Conservation (phyloP, 1,140 invertebrate genomes). For the Penaeus vannamei region DNA sequence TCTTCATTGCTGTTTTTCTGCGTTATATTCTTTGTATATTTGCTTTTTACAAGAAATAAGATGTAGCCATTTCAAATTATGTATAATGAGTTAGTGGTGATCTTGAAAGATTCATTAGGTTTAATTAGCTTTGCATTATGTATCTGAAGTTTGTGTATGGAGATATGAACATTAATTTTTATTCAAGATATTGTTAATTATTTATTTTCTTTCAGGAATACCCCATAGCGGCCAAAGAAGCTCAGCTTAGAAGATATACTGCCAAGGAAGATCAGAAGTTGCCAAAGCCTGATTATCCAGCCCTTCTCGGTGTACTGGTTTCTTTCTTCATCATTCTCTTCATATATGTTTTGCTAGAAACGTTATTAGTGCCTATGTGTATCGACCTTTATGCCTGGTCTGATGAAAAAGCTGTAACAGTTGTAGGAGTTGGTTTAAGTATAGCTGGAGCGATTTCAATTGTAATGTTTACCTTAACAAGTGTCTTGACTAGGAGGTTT, state of each 20-base stretch:
- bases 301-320: slow-evolving; percentile 82
- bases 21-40: too few relatives aligned
- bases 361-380: slow-evolving; percentile 73
- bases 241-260: slow-evolving; percentile 31
- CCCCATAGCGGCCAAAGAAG: slow-evolving; percentile 62
- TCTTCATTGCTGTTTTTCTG: neutral
- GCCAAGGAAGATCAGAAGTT: neutral
- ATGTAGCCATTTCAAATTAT: too few relatives aligned
- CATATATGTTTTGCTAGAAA: slow-evolving; percentile 92
- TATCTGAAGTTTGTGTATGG: neutral
- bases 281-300: slow-evolving; percentile 82
- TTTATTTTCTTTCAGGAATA: slow-evolving; percentile 59
- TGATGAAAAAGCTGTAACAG: slow-evolving; percentile 60
- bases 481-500: slow-evolving; percentile 44
- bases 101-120: too few relatives aligned
- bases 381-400: slow-evolving; percentile 67
- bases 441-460: slow-evolving; percentile 54
- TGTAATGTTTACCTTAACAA: slow-evolving; percentile 51
- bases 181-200: neutral
- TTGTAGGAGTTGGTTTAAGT: slow-evolving; percentile 65
- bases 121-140: too few relatives aligned
- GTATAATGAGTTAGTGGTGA: too few relatives aligned
- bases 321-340: slow-evolving; percentile 90
- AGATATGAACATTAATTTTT: neutral
- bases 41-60: too few relatives aligned